phyloP scores from a whole-genome alignment of 2,797 vertebrate genomes.

The Nyctibius grandis region DNA sequence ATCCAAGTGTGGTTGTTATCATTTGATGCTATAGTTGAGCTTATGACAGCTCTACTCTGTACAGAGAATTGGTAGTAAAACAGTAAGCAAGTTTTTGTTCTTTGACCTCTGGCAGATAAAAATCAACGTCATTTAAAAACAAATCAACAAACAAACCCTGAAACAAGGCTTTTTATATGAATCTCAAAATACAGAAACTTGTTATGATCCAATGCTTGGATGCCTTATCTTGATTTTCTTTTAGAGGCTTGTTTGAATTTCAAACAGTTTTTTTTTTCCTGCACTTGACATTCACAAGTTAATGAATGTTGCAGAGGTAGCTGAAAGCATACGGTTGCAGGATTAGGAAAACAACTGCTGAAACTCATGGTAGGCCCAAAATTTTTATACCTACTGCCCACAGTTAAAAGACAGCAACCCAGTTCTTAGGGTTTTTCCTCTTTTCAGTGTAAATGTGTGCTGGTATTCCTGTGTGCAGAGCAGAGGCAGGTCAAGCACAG shows the following conservation, averaged over 20 bases:
- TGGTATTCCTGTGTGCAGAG: neutral
- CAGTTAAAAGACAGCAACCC: neutral
- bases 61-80: neutral
- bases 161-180: neutral
- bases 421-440: neutral
- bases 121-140: neutral
- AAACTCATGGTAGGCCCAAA: neutral
- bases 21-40: neutral
- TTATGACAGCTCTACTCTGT: neutral
- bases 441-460: neutral
- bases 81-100: neutral
- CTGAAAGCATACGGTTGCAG: neutral
- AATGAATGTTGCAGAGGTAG: neutral
- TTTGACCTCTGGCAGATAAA: slow-evolving; percentile 29
- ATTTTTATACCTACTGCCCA: neutral
- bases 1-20: neutral
- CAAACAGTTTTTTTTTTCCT: neutral
- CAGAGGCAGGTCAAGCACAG: neutral
- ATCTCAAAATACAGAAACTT: neutral
- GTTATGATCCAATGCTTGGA: neutral
- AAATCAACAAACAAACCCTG: neutral
- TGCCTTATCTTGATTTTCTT: slow-evolving; percentile 34
- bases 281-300: neutral
- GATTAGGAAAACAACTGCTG: neutral
- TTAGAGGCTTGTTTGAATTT: slow-evolving; percentile 32